Evolutionary conservation across 2,113 vertebrate species (phyloP).

Genomic region (Dendrocopos noguchii): DNA sequence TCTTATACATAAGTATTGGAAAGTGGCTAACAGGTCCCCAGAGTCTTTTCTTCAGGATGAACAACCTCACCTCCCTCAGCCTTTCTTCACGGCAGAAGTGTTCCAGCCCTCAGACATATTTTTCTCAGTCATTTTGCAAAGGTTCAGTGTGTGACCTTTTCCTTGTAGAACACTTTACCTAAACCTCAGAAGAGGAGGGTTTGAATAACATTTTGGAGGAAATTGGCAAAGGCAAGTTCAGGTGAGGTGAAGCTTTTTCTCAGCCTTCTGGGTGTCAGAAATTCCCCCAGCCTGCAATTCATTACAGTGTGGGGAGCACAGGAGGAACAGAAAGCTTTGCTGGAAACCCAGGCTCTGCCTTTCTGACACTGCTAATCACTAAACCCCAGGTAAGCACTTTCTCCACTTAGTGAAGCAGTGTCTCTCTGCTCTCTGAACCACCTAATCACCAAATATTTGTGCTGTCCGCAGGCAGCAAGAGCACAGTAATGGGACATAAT

Average conservation of each 20-base stretch:
- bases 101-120: too few relatives aligned
- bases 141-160: rapidly evolving
- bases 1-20: too few relatives aligned
- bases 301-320: rapidly evolving
- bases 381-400: neutral
- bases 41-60: too few relatives aligned
- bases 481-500: neutral
- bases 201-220: neutral
- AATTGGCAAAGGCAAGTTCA: neutral
- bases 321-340: neutral
- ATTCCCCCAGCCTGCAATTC: neutral
- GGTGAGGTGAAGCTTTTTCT: neutral
- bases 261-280: neutral
- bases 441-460: slow-evolving; percentile 14
- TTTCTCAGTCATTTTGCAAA: rapidly evolving
- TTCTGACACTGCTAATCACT: neutral
- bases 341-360: neutral
- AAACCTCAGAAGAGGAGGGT: rapidly evolving
- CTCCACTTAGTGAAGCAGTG: neutral
- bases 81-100: too few relatives aligned
- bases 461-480: neutral
- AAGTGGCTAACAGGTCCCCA: too few relatives aligned
- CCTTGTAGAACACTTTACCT: neutral
- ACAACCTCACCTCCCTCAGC: too few relatives aligned
- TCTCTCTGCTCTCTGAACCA: neutral